phyloP scores from a whole-genome alignment of 1,140 invertebrate genomes.

The Popillia japonica region DNA sequence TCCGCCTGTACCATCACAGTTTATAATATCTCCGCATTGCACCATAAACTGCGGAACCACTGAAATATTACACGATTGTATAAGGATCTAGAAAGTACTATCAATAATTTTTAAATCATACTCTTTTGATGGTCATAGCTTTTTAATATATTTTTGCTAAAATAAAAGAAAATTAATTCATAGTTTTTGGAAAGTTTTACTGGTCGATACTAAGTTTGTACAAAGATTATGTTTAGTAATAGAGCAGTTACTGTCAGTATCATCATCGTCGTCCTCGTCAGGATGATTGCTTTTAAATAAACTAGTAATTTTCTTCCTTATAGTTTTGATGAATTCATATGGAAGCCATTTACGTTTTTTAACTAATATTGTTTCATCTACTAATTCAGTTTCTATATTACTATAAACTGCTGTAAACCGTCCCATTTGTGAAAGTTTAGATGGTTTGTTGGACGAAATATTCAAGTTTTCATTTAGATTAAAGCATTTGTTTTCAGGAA shows the following conservation, averaged over 20 bases:
- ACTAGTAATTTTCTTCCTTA: neutral
- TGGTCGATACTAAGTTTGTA: neutral
- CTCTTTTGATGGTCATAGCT: too few species aligned
- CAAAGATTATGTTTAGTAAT: neutral
- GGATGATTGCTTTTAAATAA: neutral
- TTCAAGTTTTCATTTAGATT: neutral
- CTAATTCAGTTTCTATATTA: neutral
- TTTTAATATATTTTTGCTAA: too few species aligned
- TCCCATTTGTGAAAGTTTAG: neutral
- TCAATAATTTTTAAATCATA: too few species aligned
- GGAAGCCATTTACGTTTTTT: constrained; percentile 30
- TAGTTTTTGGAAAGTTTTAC: neutral
- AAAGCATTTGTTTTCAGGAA: neutral
- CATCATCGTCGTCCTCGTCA: neutral
- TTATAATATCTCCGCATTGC: constrained; percentile 85
- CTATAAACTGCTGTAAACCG: neutral
- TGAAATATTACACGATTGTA: constrained; percentile 59
- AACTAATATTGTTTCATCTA: neutral
- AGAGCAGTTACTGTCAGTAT: neutral
- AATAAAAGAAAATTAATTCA: neutral
- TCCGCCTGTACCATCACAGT: constrained; percentile 84
- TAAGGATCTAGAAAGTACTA: neutral
- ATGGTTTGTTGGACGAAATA: neutral
- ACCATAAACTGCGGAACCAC: constrained; percentile 81
- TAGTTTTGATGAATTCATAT: neutral